Base-by-base conservation (phyloP, 1,140 invertebrate species). In the Caenorhabditis briggsae region DNA sequence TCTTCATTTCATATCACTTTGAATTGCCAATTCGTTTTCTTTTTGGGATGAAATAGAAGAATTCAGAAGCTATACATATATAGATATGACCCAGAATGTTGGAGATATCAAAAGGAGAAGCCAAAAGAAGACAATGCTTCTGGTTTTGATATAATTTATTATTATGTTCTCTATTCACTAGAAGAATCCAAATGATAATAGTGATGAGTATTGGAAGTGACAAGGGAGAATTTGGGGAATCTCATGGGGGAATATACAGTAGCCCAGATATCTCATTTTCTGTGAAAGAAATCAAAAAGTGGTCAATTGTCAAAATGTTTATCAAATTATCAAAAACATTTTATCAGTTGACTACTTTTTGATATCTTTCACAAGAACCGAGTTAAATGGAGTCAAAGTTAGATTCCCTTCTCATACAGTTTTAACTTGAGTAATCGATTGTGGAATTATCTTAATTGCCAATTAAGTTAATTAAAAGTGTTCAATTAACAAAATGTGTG, bases 1-100 rank as follows among this genome's bases (percentile, higher is more conserved):
- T 65, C 61, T 65, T 65, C 61, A 65, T 65, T 46, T 20, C 46
- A 78, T 78, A 78, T 78, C 70, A 78, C 70, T 78, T 78, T 50
- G 70, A 78, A 78, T 78, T 78, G 70, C 16, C 70, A 78, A 78
- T 78, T 78, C 70, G 11, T 65, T 25, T 65, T 65, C 33, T 65
- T 65, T 65, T 48, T 18, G 64, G n/a, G 43, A 43, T 14, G 16
- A n/a, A n/a, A 70, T n/a, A 33, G 33, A 78, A 78, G 70, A 78
- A 78, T 78, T 78, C 70, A 8, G 9, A 25, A 14, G 50, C 50
- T 61, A 8, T 25, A 61, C 25, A 46, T 46, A 23, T 41, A 74
- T 74, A 65, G 25, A 65, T 25, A 78, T 53, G 70, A 78, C 70
- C 70, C 70, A 78, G 41, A 48, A 78, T 46, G 23, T 46, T 20